Percentiles rank a stretch among this genome's conserved stretches.
These are phyloP conservation scores for Halesus radiatus DNA, from an alignment of 1,140 invertebrate genomes.

Conservation along the genomic window DNA sequence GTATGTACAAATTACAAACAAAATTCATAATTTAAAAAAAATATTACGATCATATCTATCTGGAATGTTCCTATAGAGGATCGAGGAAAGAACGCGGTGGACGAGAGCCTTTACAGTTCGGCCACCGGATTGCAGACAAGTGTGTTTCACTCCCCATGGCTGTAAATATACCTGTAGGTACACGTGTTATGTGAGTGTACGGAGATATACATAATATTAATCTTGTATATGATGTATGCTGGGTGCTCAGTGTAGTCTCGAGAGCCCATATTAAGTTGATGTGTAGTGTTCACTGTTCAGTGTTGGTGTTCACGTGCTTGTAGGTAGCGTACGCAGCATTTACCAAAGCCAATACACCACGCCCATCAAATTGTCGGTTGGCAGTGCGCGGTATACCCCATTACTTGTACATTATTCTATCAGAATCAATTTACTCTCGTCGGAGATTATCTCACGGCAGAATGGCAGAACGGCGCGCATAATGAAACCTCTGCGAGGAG, in stretches of 20 bases:
- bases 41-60: no score
- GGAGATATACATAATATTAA: background rate
- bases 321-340: conserved; percentile 41
- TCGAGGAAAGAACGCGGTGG: no score
- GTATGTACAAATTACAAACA: no score
- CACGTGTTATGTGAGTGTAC: background rate
- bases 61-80: no score
- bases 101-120: background rate
- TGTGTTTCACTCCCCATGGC: background rate
- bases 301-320: conserved; percentile 32
- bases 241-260: background rate
- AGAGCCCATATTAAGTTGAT: background rate
- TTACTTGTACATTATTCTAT: conserved; percentile 35
- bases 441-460: conserved; percentile 27
- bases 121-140: background rate
- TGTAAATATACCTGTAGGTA: background rate
- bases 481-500: no score
- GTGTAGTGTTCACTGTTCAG: conserved; percentile 1
- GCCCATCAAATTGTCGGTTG: conserved; percentile 51
- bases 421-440: conserved; percentile 32
- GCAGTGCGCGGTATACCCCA: conserved; percentile 25
- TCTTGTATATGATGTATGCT: background rate
- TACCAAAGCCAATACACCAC: conserved; percentile 53
- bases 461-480: background rate
- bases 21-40: no score